phyloP scores from a whole-genome alignment of 2,888 invertebrate genomes.

The Dicycla oo region DNA sequence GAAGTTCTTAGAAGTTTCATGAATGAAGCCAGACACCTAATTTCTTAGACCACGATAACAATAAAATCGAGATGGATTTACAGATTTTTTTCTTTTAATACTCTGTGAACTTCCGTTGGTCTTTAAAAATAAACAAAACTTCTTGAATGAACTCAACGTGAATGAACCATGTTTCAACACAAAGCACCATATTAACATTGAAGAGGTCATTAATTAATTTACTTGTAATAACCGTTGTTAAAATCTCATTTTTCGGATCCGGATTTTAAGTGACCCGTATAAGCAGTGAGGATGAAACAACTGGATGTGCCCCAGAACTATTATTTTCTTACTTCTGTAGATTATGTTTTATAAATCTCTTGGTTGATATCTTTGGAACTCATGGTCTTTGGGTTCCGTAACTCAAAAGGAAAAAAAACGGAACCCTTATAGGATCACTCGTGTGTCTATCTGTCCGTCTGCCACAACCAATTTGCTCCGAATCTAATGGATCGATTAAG shows the following conservation, averaged over 20 bases:
- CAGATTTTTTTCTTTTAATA: background rate
- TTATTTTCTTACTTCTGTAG: background rate
- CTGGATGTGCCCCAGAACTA: conserved; percentile 64
- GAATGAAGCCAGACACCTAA: background rate
- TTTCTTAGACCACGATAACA: background rate
- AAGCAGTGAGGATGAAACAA: conserved; percentile 49
- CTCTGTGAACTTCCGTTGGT: background rate
- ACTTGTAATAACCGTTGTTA: conserved; percentile 85
- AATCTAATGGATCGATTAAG: too few relatives aligned
- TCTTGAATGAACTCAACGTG: conserved; percentile 34
- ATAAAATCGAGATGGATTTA: too few relatives aligned
- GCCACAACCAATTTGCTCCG: too few relatives aligned
- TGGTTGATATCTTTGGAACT: too few relatives aligned
- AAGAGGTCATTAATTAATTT: conserved; percentile 87
- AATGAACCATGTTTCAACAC: conserved; percentile 25
- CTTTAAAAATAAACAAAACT: background rate
- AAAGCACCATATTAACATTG: conserved; percentile 66
- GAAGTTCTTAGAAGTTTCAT: background rate
- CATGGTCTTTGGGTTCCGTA: too few relatives aligned
- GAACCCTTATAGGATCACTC: too few relatives aligned
- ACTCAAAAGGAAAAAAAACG: too few relatives aligned
- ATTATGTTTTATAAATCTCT: too few relatives aligned
- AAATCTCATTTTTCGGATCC: conserved; percentile 83
- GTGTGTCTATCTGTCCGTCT: too few relatives aligned
- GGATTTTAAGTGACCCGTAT: conserved; percentile 75